Evolutionary conservation across 2,888 invertebrate genomes (phyloP), one percentile per base, ranked within the genome.

Genomic region (Pyralis farinalis): DNA sequence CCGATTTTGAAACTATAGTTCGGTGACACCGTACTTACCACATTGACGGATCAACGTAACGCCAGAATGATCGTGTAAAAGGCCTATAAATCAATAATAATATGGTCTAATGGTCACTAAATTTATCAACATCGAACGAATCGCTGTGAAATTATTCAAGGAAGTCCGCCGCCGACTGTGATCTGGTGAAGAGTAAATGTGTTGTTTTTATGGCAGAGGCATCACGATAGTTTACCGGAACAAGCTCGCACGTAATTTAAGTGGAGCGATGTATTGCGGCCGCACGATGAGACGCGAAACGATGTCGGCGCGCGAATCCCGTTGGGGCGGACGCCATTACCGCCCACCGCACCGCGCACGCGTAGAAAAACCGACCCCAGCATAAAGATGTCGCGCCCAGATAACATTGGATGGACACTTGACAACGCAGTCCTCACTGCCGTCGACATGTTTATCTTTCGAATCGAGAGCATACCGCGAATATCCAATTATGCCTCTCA

Each of bases 191-290:
- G 55, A 56, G 55, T 56, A 53, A 57, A 50, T 55, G 46, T 29
- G 40, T 34, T 27, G 42, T 71, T 76, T 76, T 74, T 76, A 65
- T 69, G 58, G 58, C 60, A 54, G 57, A 46, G 51, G 58, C 64
- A 67, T 74, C 63, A 54, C 66, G 61, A 72, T 72, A 70, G 71
- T 75, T 78, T 77, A 81, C 78, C 81, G 82, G 81, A 85, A 83
- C 82, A 75, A 76, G 73, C 70, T 75, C 69, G 76, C 80, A 78
- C 76, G 74, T 82, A 80, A 70, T 80, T 77, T 75, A 83, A 83
- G 80, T 86, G 71, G 83, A 80, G 81, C 85, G 74, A 83, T 83
- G 77, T 80, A 83, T 84, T 77, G 81, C 83, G 84, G 82, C 75
- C 82, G 71, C 75, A 73, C 77, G 82, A 80, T 83, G 82, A 80